Evolutionary conservation across 2,113 vertebrate genomes (phyloP), one percentile per base, ranked within the genome.

Genomic region (Peromyscus leucopus): DNA sequence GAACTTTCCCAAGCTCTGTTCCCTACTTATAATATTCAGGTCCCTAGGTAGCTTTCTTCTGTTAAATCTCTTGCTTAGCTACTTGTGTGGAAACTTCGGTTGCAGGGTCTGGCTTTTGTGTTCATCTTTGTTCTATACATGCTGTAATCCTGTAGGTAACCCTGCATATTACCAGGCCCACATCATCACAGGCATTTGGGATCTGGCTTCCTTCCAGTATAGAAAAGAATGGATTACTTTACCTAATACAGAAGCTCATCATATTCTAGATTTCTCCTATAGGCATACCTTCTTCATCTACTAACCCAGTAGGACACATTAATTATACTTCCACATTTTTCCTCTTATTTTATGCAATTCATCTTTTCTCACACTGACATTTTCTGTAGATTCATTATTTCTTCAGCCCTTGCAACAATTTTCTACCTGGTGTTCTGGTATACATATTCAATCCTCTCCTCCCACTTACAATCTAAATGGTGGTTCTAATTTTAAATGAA

Each of bases 311-410:
- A 72, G 12, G 80, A 16, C 19, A 84, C 69, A 74, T 42, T 91
- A 85, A 93, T 61, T 93, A 33, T 48, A 31, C 24, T 21, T 94
- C 86, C 78, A 26, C 57, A 57, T 83, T 75, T 46, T 39, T 82
- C 21, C 71, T 26, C 24, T 63, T 83, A 55, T 21, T 21, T 79
- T 36, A 63, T 48, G n/a, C 16, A 36, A 26, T 16, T 85, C 51
- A 26, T 78, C n/a, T 86, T 83, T 67, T 82, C 26, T 46, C n/a
- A 71, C 19, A 83, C 15, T 82, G 31, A 12, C 42, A 28, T 88
- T 69, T 91, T 74, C 31, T 76, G 4, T 75, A 76, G 83, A 33
- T 79, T 75, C 39, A 76, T 88, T 84, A 65, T 94, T 96, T 95
- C 13, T 74, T 85, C 63, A 89, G 2, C 5, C 7, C 39, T 21